A percentile compares a stretch with the other conserved stretches of the same genome.
These are phyloP conservation scores for Thecophora atra DNA, from an alignment of 2,888 invertebrate genomes.

Conservation along the genomic window DNA sequence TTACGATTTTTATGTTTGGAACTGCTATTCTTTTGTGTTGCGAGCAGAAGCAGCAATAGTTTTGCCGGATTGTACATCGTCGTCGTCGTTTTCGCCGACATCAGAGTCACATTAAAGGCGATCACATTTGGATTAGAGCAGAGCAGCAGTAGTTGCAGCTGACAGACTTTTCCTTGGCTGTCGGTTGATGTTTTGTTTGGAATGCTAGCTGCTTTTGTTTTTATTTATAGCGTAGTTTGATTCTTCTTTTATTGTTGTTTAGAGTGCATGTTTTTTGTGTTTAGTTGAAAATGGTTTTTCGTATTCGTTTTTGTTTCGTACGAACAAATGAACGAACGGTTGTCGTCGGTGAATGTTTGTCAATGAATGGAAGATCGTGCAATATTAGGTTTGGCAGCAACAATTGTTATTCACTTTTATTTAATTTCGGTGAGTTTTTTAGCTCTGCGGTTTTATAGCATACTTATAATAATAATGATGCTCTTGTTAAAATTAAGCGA, in stretches of 20 bases:
- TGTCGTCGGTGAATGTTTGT: conserved; percentile 37
- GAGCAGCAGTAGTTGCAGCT: background rate
- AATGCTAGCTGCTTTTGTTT: conserved; percentile 33
- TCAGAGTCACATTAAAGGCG: background rate
- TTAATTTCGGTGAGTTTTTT: conserved; percentile 14
- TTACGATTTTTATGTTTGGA: conserved; percentile 19
- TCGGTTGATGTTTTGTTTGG: conserved; percentile 39
- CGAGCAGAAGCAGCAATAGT: conserved; percentile 18
- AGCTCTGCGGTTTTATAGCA: background rate
- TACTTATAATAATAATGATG: conserved; percentile 13
- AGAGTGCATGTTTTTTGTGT: conserved; percentile 11
- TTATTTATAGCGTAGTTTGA: conserved; percentile 27
- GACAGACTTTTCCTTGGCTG: background rate
- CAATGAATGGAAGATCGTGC: conserved; percentile 38
- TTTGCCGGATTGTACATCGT: conserved; percentile 3
- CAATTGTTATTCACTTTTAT: conserved; percentile 26
- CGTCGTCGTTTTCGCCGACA: background rate
- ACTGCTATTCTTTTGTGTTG: too few species aligned
- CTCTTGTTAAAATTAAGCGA: conserved; percentile 31
- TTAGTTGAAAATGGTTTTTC: background rate
- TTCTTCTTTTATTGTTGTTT: conserved; percentile 7
- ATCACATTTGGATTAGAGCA: conserved; percentile 16
- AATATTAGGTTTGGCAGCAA: conserved; percentile 35
- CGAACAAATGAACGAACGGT: background rate
- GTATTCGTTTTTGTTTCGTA: background rate